These are phyloP conservation scores for Oncorhynchus nerka DNA, from an alignment of 2,113 vertebrate genomes.

Conservation along the genomic window DNA sequence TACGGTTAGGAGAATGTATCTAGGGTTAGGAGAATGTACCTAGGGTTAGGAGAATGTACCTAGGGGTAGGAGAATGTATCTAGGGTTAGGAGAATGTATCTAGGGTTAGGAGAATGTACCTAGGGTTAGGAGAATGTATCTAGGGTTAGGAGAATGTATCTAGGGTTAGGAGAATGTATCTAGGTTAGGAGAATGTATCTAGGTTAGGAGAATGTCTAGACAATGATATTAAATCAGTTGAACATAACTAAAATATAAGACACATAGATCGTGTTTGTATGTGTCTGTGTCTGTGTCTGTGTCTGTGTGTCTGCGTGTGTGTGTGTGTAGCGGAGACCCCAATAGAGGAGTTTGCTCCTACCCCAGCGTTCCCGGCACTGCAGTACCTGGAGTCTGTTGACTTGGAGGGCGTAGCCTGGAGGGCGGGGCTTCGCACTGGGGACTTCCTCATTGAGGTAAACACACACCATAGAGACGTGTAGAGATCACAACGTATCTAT, in stretches of 20 bases:
- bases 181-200: too few species aligned
- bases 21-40: too few species aligned
- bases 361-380: slow-evolving; percentile 92
- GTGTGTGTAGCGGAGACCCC: slow-evolving; percentile 86
- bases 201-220: too few species aligned
- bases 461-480: neutral
- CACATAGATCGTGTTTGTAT: neutral
- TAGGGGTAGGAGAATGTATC: too few species aligned
- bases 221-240: too few species aligned
- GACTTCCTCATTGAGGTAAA: slow-evolving; percentile 80
- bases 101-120: too few species aligned
- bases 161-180: neutral
- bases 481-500: too few species aligned
- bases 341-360: slow-evolving; percentile 97
- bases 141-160: too few species aligned
- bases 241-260: too few species aligned
- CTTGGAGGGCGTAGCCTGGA: slow-evolving; percentile 95
- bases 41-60: too few species aligned
- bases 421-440: slow-evolving; percentile 85
- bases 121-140: too few species aligned
- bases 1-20: too few species aligned
- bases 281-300: neutral
- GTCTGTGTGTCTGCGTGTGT: neutral
- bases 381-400: slow-evolving; percentile 98
- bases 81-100: neutral